Percentiles rank a stretch among this genome's conserved stretches.
Conservation (phyloP, 2,888 invertebrate genomes). For the Tetragnatha montana region DNA sequence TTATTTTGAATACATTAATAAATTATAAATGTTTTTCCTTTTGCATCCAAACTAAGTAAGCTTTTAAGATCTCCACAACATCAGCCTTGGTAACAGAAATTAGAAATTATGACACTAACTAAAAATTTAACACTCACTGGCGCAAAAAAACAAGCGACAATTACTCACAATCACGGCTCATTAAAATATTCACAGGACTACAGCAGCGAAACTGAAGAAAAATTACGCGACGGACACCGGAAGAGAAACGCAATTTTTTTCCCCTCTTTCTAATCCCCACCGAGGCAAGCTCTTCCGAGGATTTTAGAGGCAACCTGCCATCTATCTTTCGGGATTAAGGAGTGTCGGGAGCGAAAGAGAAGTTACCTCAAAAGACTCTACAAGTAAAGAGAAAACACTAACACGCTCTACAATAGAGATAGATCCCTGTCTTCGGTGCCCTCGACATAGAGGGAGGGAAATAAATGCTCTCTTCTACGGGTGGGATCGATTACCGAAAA, state of each 20-base stretch:
- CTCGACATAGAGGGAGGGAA: constrained; percentile 7
- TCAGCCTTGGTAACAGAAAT: no score
- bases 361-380: constrained; percentile 1
- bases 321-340: constrained; percentile 54
- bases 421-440: constrained; percentile 7
- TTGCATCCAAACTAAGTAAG: no score
- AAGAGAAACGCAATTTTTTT: constrained; percentile 19
- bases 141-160: background rate
- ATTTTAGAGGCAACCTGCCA: constrained; percentile 37
- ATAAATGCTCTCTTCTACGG: constrained; percentile 31
- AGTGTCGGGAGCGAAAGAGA: constrained; percentile 17
- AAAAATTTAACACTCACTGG: no score
- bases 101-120: no score
- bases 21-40: no score
- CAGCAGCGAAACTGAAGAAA: background rate
- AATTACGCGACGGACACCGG: background rate
- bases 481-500: background rate
- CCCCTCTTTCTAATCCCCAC: constrained; percentile 39
- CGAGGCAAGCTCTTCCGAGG: constrained; percentile 31
- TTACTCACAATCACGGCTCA: constrained; percentile 21
- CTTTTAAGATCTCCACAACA: no score
- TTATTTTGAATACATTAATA: no score
- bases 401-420: constrained; percentile 46
- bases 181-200: background rate
- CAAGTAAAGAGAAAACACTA: constrained; percentile 46